These are phyloP conservation scores for Sylvilagus floridanus DNA, from an alignment of 2,797 vertebrate species.

Conservation along the genomic window DNA sequence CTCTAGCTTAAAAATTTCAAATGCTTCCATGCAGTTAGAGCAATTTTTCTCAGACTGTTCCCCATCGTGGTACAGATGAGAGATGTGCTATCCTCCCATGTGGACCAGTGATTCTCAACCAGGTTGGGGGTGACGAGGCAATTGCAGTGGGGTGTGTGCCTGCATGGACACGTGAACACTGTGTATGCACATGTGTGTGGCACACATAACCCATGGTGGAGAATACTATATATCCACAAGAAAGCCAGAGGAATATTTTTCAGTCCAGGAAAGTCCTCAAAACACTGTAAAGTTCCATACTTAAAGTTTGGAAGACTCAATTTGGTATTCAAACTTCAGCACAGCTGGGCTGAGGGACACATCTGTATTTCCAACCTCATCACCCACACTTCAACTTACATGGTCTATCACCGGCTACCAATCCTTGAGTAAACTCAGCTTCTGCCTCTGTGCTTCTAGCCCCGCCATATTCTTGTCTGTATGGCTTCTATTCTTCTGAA, in stretches of 20 bases:
- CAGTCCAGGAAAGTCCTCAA: background rate
- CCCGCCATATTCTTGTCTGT: background rate
- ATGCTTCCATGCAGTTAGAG: background rate
- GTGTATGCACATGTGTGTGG: background rate
- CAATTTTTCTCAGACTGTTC: background rate
- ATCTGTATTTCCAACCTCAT: background rate
- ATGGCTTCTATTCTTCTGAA: background rate
- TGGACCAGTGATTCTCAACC: background rate
- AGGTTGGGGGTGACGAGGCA: background rate
- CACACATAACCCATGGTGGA: background rate
- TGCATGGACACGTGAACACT: no score
- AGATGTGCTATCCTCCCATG: background rate
- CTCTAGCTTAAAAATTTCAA: background rate
- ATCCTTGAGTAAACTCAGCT: no score
- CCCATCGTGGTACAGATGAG: background rate
- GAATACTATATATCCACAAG: background rate
- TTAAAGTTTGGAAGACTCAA: background rate
- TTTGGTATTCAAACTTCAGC: background rate
- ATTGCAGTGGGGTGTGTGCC: background rate
- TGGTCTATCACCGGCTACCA: background rate
- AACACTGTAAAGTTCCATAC: background rate
- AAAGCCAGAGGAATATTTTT: background rate
- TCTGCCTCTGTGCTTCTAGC: background rate
- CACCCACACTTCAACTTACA: rapidly evolving
- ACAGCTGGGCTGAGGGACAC: background rate